Base-by-base conservation (phyloP, 92 coral and sea anemone genomes). In the Phenganax stokvisi region DNA sequence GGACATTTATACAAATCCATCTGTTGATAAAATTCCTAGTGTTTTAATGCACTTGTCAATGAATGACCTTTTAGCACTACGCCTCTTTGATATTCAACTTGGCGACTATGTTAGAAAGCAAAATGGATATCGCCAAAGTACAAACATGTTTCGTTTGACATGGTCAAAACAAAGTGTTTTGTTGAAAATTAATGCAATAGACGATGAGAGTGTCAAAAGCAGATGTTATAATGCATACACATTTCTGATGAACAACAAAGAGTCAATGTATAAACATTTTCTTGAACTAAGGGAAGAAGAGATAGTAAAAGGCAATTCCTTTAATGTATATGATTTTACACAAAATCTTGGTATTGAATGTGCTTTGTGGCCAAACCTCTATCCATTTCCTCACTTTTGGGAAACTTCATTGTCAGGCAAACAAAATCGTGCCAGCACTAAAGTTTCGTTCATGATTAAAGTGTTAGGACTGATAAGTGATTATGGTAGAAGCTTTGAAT, bases 51-150 rank as follows among this genome's bases (percentile, higher is more conserved):
- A 6, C 27, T 25, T 1, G 27, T 13, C 65, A 59, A 7, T 13
- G n/a, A 59, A 13, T 59, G 65, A 59, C 5, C 9, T 75, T 56
- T 47, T 58, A 2, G 8, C 29, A 7, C 74, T 76, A 3, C 9
- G 72, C 57, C 86, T 74, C 0, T 75, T 75, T 4, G 74, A 72
- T 71, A 63, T 83, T 52, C 86, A 83, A 6, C 65, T 58, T 15
- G 74, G 86, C 1, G 86, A 75, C 9, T 83, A 83, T 62, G 31
- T 52, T 10, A 44, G 62, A 13, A 27, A 58, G 72, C 59, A 72
- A 2, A 70, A 61, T 25, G 86, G 86, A 7, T 83, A 83, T n/a
- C 37, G 74, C 8, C 72, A 83, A 16, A 28, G 53, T 0, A 59
- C 65, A 1, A 59, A 59, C 27, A 13, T 59, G 25, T 6, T 59